Evolutionary conservation across 2,797 vertebrate genomes (phyloP).

Genomic region (Sebastes trivittatus): DNA sequence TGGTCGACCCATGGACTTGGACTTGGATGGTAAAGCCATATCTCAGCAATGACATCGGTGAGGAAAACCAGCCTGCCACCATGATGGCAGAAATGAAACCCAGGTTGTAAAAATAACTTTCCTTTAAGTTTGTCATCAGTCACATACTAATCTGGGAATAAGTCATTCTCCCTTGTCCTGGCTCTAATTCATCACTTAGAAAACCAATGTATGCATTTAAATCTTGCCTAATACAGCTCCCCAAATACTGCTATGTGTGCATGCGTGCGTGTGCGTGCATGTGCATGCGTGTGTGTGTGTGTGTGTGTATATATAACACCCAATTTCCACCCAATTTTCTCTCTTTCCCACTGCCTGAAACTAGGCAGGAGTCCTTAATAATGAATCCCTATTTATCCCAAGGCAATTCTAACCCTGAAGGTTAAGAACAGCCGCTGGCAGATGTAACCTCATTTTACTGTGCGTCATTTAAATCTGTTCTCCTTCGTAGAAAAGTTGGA

Average conservation of each 20-base stretch:
- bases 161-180: neutral
- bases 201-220: neutral
- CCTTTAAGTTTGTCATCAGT: neutral
- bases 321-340: neutral
- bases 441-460: slow-evolving; percentile 19
- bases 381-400: neutral
- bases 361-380: slow-evolving; percentile 5
- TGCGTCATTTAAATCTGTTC: slow-evolving; percentile 9
- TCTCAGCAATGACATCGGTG: no score
- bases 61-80: no score
- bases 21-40: no score
- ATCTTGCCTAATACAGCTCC: neutral
- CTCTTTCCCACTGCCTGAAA: neutral
- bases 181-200: neutral
- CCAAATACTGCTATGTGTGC: neutral
- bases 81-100: neutral
- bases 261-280: neutral
- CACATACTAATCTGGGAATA: neutral
- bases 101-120: neutral
- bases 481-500: neutral
- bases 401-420: slow-evolving; percentile 3
- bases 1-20: no score
- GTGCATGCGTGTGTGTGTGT: no score
- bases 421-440: slow-evolving; percentile 22
- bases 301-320: no score